Base-by-base conservation (phyloP, 2,113 vertebrate species). In the Pao palembangensis region DNA sequence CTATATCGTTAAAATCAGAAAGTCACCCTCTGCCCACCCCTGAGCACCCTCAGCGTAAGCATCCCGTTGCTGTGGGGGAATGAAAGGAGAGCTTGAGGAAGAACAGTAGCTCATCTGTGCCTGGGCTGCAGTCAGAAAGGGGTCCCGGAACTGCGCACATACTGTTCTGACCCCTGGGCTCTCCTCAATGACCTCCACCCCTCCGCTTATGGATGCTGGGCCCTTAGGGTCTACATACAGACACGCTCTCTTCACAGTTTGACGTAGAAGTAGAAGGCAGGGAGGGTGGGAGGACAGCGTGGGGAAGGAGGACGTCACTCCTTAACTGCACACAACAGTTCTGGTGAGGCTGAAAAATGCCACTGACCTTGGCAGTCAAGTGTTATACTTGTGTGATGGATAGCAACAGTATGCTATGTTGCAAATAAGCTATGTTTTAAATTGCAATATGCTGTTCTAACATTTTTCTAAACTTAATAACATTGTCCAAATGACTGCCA, bases 1-100 rank as follows among this genome's bases (percentile, higher is more conserved):
- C 81, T 83, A 86, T 90, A 91, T 91, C 90, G 89, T 89, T 85
- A 80, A 88, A 87, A 91, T 91, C 89, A 85, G 82, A 67, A 84
- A 84, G 83, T 88, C 82, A 64, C 81, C 74, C 76, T 52, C 59
- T 76, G 62, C 71, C 84, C 78, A 74, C 75, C 80, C 77, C 75
- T 62, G 67, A 73, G 76, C 69, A 61, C 73, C 81, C 65, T 52
- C 73, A 56, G 71, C 75, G 60, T 28, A 62, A 73, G 69, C 75
- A 77, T 75, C 67, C 78, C 49, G 62, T 72, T 74, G 74, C 76
- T 61, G 59, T 58, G 67, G 61, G 75, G 65, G 73, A 83, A 88
- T 87, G 87, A 91, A 89, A 91, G 88, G 76, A 72, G 61, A 76
- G 66, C 76, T 89, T 89, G 78, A 88, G 75, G 62, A 72, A 71